Conservation (phyloP, 2,797 vertebrate genomes). For the Ataeniobius toweri region DNA sequence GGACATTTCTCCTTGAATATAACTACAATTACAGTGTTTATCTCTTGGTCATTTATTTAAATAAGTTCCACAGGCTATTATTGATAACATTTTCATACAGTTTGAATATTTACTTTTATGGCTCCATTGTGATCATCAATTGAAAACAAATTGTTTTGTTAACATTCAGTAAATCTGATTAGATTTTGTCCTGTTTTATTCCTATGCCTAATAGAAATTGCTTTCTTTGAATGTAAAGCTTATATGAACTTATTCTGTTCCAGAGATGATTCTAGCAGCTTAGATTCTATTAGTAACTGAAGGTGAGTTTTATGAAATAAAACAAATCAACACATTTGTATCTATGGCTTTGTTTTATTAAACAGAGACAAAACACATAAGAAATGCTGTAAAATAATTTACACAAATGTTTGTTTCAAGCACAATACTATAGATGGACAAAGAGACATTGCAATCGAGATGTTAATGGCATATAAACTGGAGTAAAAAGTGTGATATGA, state of each 20-base stretch:
- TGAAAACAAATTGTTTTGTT: conserved; percentile 7
- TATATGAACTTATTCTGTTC: background rate
- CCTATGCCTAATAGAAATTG: background rate
- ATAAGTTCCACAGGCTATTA: conserved; percentile 9
- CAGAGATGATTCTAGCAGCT: background rate
- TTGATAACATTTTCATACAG: conserved; percentile 24
- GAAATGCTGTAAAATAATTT: conserved; percentile 11
- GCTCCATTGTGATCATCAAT: conserved; percentile 12
- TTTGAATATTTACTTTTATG: conserved; percentile 30
- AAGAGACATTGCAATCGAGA: conserved; percentile 11
- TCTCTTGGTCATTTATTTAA: conserved; percentile 25
- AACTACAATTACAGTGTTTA: conserved; percentile 12
- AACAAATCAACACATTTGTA: conserved; percentile 34
- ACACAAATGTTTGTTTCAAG: conserved; percentile 9
- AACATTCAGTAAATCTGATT: conserved; percentile 17
- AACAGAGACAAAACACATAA: conserved; percentile 13
- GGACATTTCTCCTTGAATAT: conserved; percentile 7
- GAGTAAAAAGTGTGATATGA: background rate
- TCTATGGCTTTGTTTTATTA: conserved; percentile 34
- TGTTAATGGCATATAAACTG: conserved; percentile 3
- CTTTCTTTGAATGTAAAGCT: conserved; percentile 2
- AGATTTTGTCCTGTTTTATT: conserved; percentile 24
- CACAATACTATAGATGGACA: conserved; percentile 6
- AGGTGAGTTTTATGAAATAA: conserved; percentile 37
- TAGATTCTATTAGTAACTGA: conserved; percentile 12